Evolutionary conservation across 53 echinoderm and acorn worm species (phyloP).

Genomic region (Temnopleurus reevesii): DNA sequence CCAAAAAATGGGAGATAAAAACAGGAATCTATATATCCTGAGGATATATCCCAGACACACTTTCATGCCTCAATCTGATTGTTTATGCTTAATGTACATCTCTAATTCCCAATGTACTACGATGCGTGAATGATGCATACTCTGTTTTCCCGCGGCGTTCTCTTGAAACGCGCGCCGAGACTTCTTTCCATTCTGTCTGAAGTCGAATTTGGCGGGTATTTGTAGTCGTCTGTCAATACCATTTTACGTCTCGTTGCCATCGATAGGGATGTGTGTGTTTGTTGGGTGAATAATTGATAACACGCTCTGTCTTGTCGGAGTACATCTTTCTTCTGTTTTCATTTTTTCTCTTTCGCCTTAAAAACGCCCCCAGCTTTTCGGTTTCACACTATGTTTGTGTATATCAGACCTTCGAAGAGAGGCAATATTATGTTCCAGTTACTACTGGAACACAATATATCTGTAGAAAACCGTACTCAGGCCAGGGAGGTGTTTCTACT

Average conservation of each 20-base stretch:
- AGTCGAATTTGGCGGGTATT: conserved; percentile 10
- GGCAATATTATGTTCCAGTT: too few species aligned
- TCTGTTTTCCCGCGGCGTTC: not conserved
- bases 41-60: not conserved
- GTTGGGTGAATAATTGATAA: conserved; percentile 33
- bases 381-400: too few species aligned
- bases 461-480: too few species aligned
- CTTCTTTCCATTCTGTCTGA: not conserved
- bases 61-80: conserved; percentile 30
- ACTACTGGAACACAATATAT: too few species aligned
- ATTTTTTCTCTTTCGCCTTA: not conserved
- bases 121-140: not conserved
- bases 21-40: not conserved
- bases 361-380: too few species aligned
- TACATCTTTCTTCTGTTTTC: too few species aligned
- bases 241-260: conserved; percentile 25
- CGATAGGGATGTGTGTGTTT: conserved; percentile 37
- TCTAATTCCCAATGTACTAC: not conserved
- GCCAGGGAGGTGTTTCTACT: too few species aligned
- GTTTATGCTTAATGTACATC: conserved; percentile 40
- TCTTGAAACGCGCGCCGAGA: not conserved
- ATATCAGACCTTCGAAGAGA: too few species aligned
- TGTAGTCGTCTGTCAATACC: conserved; percentile 23
- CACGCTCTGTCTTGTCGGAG: not conserved
- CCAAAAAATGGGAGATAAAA: not conserved